phyloP scores from a whole-genome alignment of 30 jellyfish, hydroid and myxozoan genomes.

The Sanderia malayensis region DNA sequence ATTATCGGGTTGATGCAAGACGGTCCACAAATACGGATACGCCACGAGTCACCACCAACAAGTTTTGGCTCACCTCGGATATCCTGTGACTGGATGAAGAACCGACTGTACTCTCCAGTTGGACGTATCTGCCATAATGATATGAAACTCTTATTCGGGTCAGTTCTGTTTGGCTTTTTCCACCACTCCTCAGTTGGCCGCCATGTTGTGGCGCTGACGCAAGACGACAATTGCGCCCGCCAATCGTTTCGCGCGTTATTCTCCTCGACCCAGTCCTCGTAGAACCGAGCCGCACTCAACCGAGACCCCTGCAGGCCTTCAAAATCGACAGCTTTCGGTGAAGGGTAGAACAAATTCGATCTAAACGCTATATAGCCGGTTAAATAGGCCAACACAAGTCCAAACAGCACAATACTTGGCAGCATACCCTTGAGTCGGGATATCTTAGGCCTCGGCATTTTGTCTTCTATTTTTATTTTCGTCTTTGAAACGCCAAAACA shows the following conservation, averaged over 20 bases:
- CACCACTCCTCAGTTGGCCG: constrained; percentile 81
- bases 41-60: constrained; percentile 95
- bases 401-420: constrained; percentile 43
- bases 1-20: constrained; percentile 61
- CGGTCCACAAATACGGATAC: constrained; percentile 70
- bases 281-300: constrained; percentile 17
- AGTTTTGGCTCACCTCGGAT: constrained; percentile 45
- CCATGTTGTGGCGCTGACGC: constrained; percentile 50
- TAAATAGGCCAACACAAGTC: constrained; percentile 47
- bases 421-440: constrained; percentile 34
- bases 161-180: constrained; percentile 72
- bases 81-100: constrained; percentile 80
- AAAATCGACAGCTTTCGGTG: constrained; percentile 43
- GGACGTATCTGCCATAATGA: constrained; percentile 82
- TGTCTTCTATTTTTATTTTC: not conserved
- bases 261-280: constrained; percentile 46
- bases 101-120: constrained; percentile 86
- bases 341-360: constrained; percentile 23
- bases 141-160: constrained; percentile 58
- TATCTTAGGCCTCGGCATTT: constrained; percentile 40
- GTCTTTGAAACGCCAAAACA: not conserved
- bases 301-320: constrained; percentile 11
- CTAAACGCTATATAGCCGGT: constrained; percentile 60
- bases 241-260: constrained; percentile 67
- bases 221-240: constrained; percentile 21